Evolutionary conservation across 2,113 vertebrate species (phyloP).

Genomic region (Mastomys natalensis): DNA sequence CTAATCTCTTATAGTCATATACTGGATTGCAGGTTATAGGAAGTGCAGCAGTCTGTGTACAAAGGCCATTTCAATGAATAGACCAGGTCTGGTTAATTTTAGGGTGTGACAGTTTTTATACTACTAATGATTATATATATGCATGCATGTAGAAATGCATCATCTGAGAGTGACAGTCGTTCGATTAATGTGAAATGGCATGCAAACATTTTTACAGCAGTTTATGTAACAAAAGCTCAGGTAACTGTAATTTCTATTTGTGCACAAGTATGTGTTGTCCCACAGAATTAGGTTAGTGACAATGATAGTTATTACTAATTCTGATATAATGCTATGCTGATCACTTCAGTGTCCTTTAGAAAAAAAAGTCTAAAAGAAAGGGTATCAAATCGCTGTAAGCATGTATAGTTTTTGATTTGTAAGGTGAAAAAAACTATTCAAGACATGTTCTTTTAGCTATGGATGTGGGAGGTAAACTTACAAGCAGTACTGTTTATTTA

Average conservation of each 20-base stretch:
- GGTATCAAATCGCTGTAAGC: neutral
- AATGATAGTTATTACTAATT: neutral
- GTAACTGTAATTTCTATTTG: neutral
- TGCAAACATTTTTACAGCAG: neutral
- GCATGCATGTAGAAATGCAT: neutral
- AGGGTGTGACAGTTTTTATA: neutral
- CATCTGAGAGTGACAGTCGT: neutral
- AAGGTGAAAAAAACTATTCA: neutral
- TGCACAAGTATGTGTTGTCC: neutral
- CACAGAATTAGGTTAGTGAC: constrained; percentile 25
- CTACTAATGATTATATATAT: neutral
- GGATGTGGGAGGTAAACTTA: neutral
- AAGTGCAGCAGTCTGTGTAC: neutral
- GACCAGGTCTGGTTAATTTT: neutral
- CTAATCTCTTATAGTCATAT: neutral
- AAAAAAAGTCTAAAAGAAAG: neutral
- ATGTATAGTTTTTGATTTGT: neutral
- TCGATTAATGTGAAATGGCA: neutral
- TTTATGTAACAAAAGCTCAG: neutral
- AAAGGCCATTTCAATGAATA: neutral
- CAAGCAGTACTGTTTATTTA: neutral
- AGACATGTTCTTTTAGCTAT: neutral
- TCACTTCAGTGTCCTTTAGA: neutral
- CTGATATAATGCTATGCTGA: neutral
- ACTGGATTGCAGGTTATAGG: neutral